phyloP scores from a whole-genome alignment of 2,797 vertebrate species.

The Microcaecilia unicolor region DNA sequence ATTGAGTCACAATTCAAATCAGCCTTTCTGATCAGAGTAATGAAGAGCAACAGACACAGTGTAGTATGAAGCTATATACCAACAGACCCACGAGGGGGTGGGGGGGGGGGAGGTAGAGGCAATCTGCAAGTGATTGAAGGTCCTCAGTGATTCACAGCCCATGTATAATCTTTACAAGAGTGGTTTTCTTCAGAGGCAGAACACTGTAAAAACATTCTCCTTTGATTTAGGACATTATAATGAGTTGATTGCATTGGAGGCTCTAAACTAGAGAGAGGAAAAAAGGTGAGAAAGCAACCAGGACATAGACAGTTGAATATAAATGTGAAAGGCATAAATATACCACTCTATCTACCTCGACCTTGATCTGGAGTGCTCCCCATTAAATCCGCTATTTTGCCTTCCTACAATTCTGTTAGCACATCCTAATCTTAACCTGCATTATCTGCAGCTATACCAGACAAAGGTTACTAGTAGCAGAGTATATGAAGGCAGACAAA shows the following conservation, averaged over 20 bases:
- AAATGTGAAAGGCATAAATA: neutral
- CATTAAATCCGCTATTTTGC: neutral
- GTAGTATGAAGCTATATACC: constrained; percentile 18
- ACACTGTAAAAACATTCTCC: neutral
- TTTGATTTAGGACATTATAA: constrained; percentile 32
- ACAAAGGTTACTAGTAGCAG: too few relatives aligned
- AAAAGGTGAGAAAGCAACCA: neutral
- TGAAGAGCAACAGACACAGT: constrained; percentile 10
- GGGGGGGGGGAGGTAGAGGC: constrained; percentile 13
- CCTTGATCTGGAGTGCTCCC: too few relatives aligned
- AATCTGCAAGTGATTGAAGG: constrained; percentile 3
- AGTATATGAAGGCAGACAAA: too few relatives aligned
- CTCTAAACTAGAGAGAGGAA: neutral
- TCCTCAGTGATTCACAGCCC: constrained; percentile 5
- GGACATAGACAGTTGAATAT: neutral
- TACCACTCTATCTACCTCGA: too few relatives aligned
- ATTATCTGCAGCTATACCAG: neutral
- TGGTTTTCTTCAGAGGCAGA: neutral
- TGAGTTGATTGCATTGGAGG: constrained; percentile 2
- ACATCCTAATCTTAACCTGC: too few relatives aligned
- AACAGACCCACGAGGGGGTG: constrained; percentile 3
- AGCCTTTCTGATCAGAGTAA: constrained; percentile 5
- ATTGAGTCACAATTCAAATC: constrained; percentile 1
- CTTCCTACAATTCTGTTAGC: neutral
- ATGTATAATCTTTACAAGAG: neutral